Conservation (phyloP, 2,113 vertebrate genomes). For the Dipodomys ordii region DNA sequence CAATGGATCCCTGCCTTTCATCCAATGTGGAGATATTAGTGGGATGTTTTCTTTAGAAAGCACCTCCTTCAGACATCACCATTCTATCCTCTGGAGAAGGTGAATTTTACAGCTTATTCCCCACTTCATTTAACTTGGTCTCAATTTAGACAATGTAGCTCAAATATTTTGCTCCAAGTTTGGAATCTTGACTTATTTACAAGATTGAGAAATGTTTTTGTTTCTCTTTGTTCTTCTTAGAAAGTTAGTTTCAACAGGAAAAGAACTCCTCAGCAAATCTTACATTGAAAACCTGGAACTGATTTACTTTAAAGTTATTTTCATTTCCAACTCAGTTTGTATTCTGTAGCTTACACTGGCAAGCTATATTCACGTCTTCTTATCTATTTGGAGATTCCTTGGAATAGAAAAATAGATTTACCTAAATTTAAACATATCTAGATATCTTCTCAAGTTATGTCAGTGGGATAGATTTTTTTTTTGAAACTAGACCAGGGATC, state of each 20-base stretch:
- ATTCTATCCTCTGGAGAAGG: not conserved
- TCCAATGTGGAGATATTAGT: conserved; percentile 49
- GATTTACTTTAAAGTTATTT: conserved; percentile 68
- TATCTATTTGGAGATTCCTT: conserved; percentile 74
- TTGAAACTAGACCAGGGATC: not conserved
- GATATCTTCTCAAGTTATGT: conserved; percentile 52
- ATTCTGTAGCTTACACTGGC: conserved; percentile 67
- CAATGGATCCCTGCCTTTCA: not conserved
- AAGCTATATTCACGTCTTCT: conserved; percentile 59
- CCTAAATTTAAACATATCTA: conserved; percentile 60
- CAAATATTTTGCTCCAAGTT: conserved; percentile 8
- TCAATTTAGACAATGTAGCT: conserved; percentile 42
- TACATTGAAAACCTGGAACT: conserved; percentile 45
- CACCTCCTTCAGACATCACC: not conserved
- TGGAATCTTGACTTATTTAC: conserved; percentile 2
- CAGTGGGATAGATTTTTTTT: not conserved
- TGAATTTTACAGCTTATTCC: not conserved
- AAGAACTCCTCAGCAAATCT: conserved; percentile 47
- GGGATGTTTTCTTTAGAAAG: not conserved
- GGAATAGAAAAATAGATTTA: conserved; percentile 61
- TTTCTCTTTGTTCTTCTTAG: conserved; percentile 35
- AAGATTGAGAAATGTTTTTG: not conserved
- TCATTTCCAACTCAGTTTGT: conserved; percentile 70
- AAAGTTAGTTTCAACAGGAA: conserved; percentile 57
- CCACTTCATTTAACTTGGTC: conserved; percentile 48